Percentiles rank a stretch among this genome's conserved stretches.
Evolutionary conservation across 1,140 invertebrate genomes (phyloP).

Genomic region (Mamestra configurata): DNA sequence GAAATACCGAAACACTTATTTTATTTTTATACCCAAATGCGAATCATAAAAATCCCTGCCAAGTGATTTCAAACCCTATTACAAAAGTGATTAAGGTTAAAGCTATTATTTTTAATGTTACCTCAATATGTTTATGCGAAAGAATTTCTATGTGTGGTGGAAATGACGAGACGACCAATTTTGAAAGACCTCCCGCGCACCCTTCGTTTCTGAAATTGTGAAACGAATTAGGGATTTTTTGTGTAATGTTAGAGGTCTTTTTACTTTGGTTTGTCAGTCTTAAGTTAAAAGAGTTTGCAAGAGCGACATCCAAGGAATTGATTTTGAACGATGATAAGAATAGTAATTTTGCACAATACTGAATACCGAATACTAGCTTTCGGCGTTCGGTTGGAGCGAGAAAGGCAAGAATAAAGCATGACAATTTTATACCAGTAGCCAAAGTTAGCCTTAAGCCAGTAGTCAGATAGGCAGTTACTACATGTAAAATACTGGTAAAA

Average conservation of each 20-base stretch:
- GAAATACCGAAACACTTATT: slow-evolving; percentile 53
- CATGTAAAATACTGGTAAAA: no score
- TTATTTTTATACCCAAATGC: slow-evolving; percentile 48
- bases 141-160: slow-evolving; percentile 36
- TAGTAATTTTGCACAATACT: no score
- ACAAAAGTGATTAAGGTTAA: slow-evolving; percentile 8
- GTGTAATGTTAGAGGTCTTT: slow-evolving; percentile 39
- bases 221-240: slow-evolving; percentile 40
- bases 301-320: neutral
- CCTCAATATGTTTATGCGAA: neutral
- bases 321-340: no score
- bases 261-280: slow-evolving; percentile 26
- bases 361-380: no score
- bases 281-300: slow-evolving; percentile 5
- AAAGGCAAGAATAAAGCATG: no score
- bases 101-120: neutral
- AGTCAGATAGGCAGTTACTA: no score
- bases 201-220: slow-evolving; percentile 19
- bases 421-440: no score
- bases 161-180: slow-evolving; percentile 37
- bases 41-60: slow-evolving; percentile 27
- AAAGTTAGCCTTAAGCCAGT: no score
- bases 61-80: slow-evolving; percentile 16
- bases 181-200: slow-evolving; percentile 14
- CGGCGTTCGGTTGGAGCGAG: no score